A percentile compares a stretch with the other conserved stretches of the same genome.
phyloP scores from a whole-genome alignment of 2,797 vertebrate genomes.

The Austrolebias charrua region DNA sequence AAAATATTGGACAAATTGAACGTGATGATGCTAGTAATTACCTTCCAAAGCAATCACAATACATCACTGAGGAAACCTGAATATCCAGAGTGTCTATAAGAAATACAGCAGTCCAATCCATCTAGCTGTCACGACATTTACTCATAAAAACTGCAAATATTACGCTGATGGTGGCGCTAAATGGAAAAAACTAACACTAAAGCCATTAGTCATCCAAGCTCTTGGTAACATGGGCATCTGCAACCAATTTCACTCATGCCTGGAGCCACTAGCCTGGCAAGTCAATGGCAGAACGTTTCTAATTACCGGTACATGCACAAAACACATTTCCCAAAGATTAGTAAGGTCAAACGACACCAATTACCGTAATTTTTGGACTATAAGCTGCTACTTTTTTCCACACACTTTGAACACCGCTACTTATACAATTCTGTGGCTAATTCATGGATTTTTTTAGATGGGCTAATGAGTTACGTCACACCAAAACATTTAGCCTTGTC shows the following conservation, averaged over 20 bases:
- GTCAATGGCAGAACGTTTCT: neutral
- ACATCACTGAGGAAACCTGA: constrained; percentile 1
- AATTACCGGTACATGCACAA: neutral
- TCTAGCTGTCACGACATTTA: neutral
- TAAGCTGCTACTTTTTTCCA: too few relatives aligned
- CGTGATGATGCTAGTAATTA: constrained; percentile 14
- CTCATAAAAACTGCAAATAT: constrained; percentile 9
- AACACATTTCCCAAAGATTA: neutral
- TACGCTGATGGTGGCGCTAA: neutral
- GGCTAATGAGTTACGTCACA: too few relatives aligned
- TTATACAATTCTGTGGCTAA: too few relatives aligned
- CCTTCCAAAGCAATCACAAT: constrained; percentile 11
- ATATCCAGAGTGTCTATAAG: neutral
- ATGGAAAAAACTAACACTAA: constrained; percentile 2
- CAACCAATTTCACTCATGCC: neutral
- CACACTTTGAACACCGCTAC: too few relatives aligned
- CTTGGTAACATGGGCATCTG: neutral
- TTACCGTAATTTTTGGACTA: neutral
- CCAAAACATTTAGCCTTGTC: too few relatives aligned
- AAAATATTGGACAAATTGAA: constrained; percentile 18
- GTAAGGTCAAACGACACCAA: neutral
- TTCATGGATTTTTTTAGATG: too few relatives aligned
- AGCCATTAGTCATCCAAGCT: constrained; percentile 15
- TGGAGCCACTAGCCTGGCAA: neutral
- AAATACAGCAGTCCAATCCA: constrained; percentile 3